Evolutionary conservation across 2,888 invertebrate species (phyloP), one percentile per base, ranked within the genome.

Genomic region (Epiblema foenella): DNA sequence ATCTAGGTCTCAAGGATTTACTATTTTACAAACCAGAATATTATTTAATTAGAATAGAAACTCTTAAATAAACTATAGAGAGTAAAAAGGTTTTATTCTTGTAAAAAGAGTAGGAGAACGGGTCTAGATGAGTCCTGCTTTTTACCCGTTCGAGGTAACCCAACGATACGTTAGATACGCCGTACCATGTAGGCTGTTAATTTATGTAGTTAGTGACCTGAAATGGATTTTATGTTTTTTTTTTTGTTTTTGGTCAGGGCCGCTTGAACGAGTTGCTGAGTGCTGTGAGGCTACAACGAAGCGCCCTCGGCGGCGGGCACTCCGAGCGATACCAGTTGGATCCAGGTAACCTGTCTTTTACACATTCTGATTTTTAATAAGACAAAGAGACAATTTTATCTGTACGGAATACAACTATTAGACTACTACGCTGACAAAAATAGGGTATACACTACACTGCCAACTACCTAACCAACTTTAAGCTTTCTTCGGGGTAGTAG

Each of bases 181-280:
- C 24, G 24, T 24, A 24, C 24, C 24, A 1, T 24, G 24, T 24
- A 24, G 4, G 4, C 24, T 24, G 24, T 24, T 24, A 3, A 24
- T 24, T 24, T 24, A 4, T 39, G 11, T 39, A 39, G 39, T 39
- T 4, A 11, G 4, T 39, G 39, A 12, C 39, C 39, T 11, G 12
- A 12, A 39, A 39, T 15, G 39, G 4, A n/a, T 42, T 12, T 12
- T 2, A 63, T 68, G 66, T 69, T 70, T 15, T 67, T 62, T 42
- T 74, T 71, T 56, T 74, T 66, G 77, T n/a, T n/a, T n/a, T n/a
- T n/a, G n/a, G n/a, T n/a, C 84, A 97, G 96, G 98, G 98, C 72
- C 96, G 98, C 67, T 94, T 99, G 69, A 98, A 97, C 87, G 98
- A 99, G 91, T 91, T 99, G 80, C 93, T 98, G 76, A 97, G 98